A percentile compares a stretch with the other conserved stretches of the same genome.
Evolutionary conservation across 2,113 vertebrate species (phyloP).

Genomic region (Mustela lutreola): DNA sequence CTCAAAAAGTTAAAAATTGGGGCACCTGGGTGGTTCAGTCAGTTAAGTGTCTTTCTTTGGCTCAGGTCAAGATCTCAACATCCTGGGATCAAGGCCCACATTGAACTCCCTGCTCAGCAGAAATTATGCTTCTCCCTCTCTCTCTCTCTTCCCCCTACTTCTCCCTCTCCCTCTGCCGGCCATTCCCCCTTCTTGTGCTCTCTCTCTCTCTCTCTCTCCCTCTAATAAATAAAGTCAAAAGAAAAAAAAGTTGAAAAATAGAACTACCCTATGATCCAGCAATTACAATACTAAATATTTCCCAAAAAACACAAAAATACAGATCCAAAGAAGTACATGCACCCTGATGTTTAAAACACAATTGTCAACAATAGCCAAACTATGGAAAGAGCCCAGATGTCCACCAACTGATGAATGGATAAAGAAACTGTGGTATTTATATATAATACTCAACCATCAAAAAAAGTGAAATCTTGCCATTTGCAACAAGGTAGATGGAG

Average conservation of each 20-base stretch:
- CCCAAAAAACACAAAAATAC: not conserved
- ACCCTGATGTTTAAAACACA: not conserved
- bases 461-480: not conserved
- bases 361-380: not conserved
- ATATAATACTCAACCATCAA: not conserved
- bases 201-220: no score
- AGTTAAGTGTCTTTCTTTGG: no score
- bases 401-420: not conserved
- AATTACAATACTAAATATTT: not conserved
- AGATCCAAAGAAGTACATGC: not conserved
- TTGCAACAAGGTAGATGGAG: not conserved
- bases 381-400: not conserved
- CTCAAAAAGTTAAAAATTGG: not conserved
- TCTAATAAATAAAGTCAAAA: no score
- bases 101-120: no score
- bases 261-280: not conserved
- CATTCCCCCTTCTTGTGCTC: no score
- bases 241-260: not conserved
- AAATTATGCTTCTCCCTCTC: no score
- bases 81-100: no score
- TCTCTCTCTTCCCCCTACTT: no score
- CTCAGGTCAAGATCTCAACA: no score
- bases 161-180: no score
- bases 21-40: no score
- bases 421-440: not conserved